phyloP scores from a whole-genome alignment of 2,797 vertebrate species.

The Perodicticus potto region DNA sequence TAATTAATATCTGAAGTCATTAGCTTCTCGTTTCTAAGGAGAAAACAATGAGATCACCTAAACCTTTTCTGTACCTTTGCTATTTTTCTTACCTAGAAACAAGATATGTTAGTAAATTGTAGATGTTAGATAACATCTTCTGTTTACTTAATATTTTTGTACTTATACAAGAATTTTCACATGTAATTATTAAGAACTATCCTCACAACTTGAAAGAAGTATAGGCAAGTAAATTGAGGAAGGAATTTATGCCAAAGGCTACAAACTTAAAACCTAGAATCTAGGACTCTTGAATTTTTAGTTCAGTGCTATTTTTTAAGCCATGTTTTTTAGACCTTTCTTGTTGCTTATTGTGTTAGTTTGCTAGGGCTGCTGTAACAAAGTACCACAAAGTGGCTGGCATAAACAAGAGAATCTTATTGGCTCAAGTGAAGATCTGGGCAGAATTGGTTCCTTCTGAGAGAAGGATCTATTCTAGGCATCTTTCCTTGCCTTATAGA shows the following conservation, averaged over 20 bases:
- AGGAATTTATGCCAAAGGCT: conserved; percentile 9
- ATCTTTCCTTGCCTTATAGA: background rate
- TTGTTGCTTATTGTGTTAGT: background rate
- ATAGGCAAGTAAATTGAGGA: background rate
- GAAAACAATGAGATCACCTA: background rate
- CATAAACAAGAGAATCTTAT: background rate
- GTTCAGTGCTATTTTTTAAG: background rate
- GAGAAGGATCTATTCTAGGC: background rate
- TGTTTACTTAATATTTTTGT: conserved; percentile 5
- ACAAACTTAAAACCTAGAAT: background rate
- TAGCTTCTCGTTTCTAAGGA: conserved; percentile 28
- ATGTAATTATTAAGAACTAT: background rate
- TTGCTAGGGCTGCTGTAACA: background rate
- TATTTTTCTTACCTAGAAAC: conserved; percentile 19
- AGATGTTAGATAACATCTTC: conserved; percentile 1
- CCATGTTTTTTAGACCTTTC: background rate
- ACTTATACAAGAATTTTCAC: background rate
- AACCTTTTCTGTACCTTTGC: background rate
- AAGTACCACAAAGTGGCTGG: background rate
- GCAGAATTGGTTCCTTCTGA: background rate
- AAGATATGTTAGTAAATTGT: background rate
- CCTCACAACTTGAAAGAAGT: background rate
- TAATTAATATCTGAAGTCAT: conserved; percentile 24
- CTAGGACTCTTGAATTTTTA: conserved; percentile 25
- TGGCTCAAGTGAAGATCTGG: background rate